A percentile compares a stretch with the other conserved stretches of the same genome.
phyloP scores from a whole-genome alignment of 1,140 invertebrate genomes.

The Hyposmocoma kahamanoa region DNA sequence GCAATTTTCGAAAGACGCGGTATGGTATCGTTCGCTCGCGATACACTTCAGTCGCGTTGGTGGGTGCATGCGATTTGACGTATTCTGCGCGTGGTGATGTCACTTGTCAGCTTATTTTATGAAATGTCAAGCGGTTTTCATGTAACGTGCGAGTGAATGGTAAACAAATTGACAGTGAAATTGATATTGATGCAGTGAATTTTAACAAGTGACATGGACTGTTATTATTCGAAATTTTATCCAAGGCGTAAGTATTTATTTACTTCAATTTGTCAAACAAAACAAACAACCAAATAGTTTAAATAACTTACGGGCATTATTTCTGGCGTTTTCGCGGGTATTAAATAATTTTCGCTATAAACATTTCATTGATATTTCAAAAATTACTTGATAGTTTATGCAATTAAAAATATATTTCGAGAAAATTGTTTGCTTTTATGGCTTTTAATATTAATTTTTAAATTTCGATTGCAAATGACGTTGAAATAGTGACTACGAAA shows the following conservation, averaged over 20 bases:
- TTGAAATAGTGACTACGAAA: no score
- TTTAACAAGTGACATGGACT: conserved; percentile 66
- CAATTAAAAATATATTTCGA: no score
- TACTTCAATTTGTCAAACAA: conserved; percentile 47
- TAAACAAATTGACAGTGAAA: conserved; percentile 67
- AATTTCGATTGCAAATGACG: no score
- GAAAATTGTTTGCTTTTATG: no score
- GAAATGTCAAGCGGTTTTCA: conserved; percentile 68
- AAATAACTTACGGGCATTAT: conserved; percentile 31
- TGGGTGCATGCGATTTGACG: conserved; percentile 72
- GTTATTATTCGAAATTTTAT: conserved; percentile 73
- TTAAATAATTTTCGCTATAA: no score
- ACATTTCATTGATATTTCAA: no score
- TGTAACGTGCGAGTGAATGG: conserved; percentile 64
- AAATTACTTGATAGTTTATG: no score
- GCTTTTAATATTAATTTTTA: no score
- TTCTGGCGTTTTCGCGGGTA: no score
- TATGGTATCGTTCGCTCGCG: conserved; percentile 68
- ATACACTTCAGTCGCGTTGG: conserved; percentile 71
- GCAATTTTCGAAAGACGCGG: conserved; percentile 74
- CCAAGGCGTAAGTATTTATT: conserved; percentile 69
- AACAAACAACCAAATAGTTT: conserved; percentile 38
- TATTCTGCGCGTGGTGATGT: conserved; percentile 68
- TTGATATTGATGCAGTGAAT: conserved; percentile 60
- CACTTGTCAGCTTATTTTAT: conserved; percentile 70